phyloP scores from a whole-genome alignment of 2,113 vertebrate species.

The Prochilodus magdalenae region DNA sequence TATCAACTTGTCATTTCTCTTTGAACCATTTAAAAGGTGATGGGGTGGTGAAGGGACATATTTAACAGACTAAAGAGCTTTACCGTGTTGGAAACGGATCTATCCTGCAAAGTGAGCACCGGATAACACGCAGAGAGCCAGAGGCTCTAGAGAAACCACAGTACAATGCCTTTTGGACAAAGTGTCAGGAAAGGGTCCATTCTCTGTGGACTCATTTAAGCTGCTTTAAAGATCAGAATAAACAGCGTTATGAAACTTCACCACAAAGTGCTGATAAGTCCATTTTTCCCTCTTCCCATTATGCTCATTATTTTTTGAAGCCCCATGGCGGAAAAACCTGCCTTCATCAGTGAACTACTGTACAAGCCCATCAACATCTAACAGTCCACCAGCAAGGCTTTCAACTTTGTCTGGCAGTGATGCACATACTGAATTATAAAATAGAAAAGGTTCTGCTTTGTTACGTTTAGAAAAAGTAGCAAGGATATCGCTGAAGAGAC shows the following conservation, averaged over 20 bases:
- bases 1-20: constrained; percentile 10
- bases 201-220: constrained; percentile 60
- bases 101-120: neutral
- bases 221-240: constrained; percentile 52
- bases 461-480: neutral
- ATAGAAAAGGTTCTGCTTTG: neutral
- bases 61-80: constrained; percentile 34
- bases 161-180: neutral
- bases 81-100: constrained; percentile 10
- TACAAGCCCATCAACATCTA: constrained; percentile 43
- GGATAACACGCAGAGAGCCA: neutral
- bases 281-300: constrained; percentile 18
- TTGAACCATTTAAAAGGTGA: constrained; percentile 37
- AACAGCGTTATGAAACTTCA: constrained; percentile 50
- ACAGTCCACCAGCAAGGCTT: constrained; percentile 17
- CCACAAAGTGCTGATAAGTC: constrained; percentile 48
- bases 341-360: constrained; percentile 41
- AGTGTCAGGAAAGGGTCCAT: constrained; percentile 48
- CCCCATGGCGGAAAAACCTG: constrained; percentile 44
- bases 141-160: neutral
- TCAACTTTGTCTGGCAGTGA: neutral
- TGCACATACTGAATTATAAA: constrained; percentile 14
- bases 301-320: constrained; percentile 44
- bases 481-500: neutral
- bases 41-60: constrained; percentile 37